These are phyloP conservation scores for Ariolimax columbianus DNA, from an alignment of 2,888 invertebrate species.

Conservation along the genomic window DNA sequence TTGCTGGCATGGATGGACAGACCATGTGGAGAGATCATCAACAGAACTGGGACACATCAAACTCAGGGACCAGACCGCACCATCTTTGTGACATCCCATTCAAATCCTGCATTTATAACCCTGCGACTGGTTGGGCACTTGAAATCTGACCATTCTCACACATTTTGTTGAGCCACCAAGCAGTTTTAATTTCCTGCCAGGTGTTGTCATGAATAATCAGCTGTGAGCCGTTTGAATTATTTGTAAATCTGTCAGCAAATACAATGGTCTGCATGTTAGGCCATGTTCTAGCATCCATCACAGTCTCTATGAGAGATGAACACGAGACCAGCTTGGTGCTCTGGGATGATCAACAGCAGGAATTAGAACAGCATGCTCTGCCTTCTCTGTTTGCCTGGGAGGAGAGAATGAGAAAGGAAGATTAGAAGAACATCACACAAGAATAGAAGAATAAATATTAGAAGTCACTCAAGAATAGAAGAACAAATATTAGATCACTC, in stretches of 20 bases:
- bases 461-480: too few relatives aligned
- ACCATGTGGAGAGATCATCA: not conserved
- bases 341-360: not conserved
- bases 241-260: not conserved
- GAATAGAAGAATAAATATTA: too few relatives aligned
- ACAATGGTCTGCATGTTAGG: not conserved
- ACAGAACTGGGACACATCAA: not conserved
- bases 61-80: too few relatives aligned
- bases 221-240: not conserved
- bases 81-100: not conserved
- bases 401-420: constrained; percentile 30
- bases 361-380: constrained; percentile 79
- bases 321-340: not conserved
- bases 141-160: not conserved
- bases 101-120: not conserved
- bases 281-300: not conserved
- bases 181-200: constrained; percentile 6
- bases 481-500: too few relatives aligned
- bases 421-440: too few relatives aligned
- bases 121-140: not conserved
- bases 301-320: not conserved
- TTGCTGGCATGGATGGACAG: not conserved
- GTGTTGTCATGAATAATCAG: not conserved
- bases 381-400: constrained; percentile 75
- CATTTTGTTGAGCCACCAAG: not conserved